Base-by-base conservation (phyloP, 2,113 vertebrate species). In the Poicephalus meyeri region DNA sequence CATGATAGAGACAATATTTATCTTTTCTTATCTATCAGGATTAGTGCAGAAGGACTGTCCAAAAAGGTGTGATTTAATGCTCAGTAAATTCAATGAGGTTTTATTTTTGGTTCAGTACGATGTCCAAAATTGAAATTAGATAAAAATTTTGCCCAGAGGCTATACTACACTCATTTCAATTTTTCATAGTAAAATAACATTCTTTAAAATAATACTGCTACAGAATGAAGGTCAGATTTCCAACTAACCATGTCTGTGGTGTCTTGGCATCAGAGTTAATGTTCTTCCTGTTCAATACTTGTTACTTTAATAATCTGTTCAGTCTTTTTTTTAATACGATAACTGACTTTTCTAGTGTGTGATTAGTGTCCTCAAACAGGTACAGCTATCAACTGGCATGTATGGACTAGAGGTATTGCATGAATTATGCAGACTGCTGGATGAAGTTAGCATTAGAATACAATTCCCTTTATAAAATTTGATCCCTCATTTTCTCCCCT, bases 401-500 rank as follows among this genome's bases (percentile, higher is more conserved):
- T 71, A 74, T 64, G 50, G 76, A 69, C 60, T 68, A 60, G 64
- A 88, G 29, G 50, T 93, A 80, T 83, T 71, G 60, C 70, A 74
- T 93, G 60, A 95, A 93, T 95, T 97, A 92, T 89, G 69, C 69
- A 91, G 86, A 56, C 52, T 89, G 46, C 55, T 84, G 33, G 68
- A 80, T 39, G 65, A 88, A 89, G 80, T 26, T 95, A 77, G 44
- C 83, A 80, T 92, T 96, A 93, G 86, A 96, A 86, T 93, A 88
- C 69, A 81, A 91, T 84, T 95, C 77, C 25, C 55, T 84, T 91
- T 92, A 79, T 74, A 92, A 91, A 95, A 95, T 19, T 39, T 92
- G 91, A 72, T 94, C 60, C 86, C 37, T 86, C 9, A 0, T 60
- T 93, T 92, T 92, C 53, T 17, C 3, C 44, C 37, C 63, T 80